Evolutionary conservation across 2,888 invertebrate species (phyloP).

Genomic region (Lottia scabra): DNA sequence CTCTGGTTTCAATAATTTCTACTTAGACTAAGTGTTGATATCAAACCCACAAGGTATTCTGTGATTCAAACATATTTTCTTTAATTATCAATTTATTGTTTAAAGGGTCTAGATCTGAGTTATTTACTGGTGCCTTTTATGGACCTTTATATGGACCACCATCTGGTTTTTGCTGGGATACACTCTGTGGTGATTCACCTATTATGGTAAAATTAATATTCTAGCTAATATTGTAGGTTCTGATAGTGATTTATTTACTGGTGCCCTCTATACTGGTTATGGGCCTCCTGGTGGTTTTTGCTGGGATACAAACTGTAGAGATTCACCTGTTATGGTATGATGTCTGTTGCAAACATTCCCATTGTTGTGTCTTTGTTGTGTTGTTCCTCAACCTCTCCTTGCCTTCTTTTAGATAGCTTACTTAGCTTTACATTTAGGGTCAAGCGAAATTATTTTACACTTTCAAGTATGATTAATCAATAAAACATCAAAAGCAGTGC

Average conservation of each 20-base stretch:
- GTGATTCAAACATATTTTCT: no score
- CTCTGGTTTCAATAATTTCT: no score
- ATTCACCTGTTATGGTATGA: slow-evolving; percentile 5
- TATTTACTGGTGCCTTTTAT: slow-evolving; percentile 85
- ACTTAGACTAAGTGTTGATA: no score
- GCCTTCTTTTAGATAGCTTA: no score
- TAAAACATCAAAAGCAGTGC: no score
- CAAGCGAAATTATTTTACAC: no score
- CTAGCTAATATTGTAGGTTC: slow-evolving; percentile 39
- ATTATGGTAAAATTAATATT: slow-evolving; percentile 72
- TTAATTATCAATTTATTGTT: background rate
- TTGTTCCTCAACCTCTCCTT: no score
- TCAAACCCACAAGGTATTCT: no score
- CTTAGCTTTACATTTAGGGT: no score
- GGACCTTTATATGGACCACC: slow-evolving; percentile 74
- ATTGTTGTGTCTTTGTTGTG: no score
- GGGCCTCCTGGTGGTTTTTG: slow-evolving; percentile 6
- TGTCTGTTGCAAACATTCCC: no score
- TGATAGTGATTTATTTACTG: slow-evolving; percentile 79
- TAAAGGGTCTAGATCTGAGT: slow-evolving; percentile 62
- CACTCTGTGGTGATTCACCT: slow-evolving; percentile 82
- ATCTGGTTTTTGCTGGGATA: slow-evolving; percentile 92
- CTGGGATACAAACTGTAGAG: background rate
- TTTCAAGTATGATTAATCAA: no score
- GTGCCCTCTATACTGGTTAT: slow-evolving; percentile 79